Evolutionary conservation across 2,888 invertebrate species (phyloP).

Genomic region (Cylloceria caligata): DNA sequence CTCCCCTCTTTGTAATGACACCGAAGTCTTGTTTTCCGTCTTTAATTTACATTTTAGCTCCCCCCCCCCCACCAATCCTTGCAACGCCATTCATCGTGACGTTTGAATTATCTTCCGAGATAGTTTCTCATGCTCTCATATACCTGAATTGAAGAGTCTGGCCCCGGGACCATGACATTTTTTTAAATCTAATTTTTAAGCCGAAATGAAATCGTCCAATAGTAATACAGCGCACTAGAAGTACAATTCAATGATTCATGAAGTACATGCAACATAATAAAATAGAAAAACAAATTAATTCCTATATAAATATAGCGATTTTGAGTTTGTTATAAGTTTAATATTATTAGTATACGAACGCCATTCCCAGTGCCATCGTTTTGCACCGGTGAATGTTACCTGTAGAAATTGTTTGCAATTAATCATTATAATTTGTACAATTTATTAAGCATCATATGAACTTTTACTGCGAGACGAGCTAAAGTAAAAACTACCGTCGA

Average conservation of each 20-base stretch:
- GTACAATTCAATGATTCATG: constrained; percentile 67
- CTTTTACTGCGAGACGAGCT: no score
- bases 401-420: constrained; percentile 54
- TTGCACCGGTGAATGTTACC: constrained; percentile 41
- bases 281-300: not conserved
- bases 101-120: constrained; percentile 11
- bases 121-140: constrained; percentile 29
- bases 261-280: constrained; percentile 1
- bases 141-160: not conserved
- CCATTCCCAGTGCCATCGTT: constrained; percentile 48
- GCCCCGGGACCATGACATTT: constrained; percentile 7
- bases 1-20: no score
- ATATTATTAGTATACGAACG: constrained; percentile 37
- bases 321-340: not conserved
- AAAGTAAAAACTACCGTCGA: no score
- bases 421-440: constrained; percentile 26
- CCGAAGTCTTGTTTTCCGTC: no score
- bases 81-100: no score
- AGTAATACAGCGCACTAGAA: constrained; percentile 71
- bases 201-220: constrained; percentile 71
- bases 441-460: not conserved
- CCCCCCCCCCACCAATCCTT: no score
- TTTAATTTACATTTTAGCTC: no score
- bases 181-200: constrained; percentile 21
- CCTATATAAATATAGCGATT: constrained; percentile 14